Base-by-base conservation (phyloP, 2,888 invertebrate genomes). In the Lasioglossum vierecki region DNA sequence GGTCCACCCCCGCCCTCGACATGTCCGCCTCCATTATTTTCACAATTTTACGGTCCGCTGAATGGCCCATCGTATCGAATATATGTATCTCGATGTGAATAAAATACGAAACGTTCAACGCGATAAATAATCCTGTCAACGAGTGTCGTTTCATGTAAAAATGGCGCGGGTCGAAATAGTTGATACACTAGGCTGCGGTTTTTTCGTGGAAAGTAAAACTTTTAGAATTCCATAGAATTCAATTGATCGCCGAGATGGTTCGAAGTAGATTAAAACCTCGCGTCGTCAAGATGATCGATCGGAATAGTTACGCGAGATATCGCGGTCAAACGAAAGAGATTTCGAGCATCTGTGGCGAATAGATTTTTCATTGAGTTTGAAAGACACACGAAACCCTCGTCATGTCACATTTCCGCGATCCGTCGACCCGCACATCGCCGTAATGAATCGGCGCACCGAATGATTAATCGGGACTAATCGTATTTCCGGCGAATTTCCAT, bases 401-500 rank as follows among this genome's bases (percentile, higher is more conserved):
- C 30, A 2, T 15, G 26, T 26, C 60, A 30, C 44, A 49, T 53
- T 79, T 79, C 76, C 71, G 3, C 57, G 63, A 71, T 13, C 46
- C 49, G 60, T 53, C 66, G 79, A 60, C 66, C 66, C 73, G 70
- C 85, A 39, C 70, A 84, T 63, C 77, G 49, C 68, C 41, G 66
- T 79, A 82, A 86, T 78, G 80, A 78, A 78, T 46, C 60, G 70
- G 49, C 68, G 44, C 70, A 41, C 66, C 75, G 79, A 81, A 86
- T 76, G 88, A 83, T 83, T 80, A 84, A 86, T 86, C 79, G 80
- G 79, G 73, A 57, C 75, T 89, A 89, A 89, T 89, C 86, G 78
- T 30, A 79, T 88, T 89, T 89, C 88, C 88, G 81, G 4, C 72
- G 80, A 77, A 89, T 89, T 89, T 89, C 89, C 90, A 88, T 84